Percentiles rank a stretch among this genome's conserved stretches.
Conservation (phyloP, 2,888 invertebrate genomes). For the Cerastoderma edule region DNA sequence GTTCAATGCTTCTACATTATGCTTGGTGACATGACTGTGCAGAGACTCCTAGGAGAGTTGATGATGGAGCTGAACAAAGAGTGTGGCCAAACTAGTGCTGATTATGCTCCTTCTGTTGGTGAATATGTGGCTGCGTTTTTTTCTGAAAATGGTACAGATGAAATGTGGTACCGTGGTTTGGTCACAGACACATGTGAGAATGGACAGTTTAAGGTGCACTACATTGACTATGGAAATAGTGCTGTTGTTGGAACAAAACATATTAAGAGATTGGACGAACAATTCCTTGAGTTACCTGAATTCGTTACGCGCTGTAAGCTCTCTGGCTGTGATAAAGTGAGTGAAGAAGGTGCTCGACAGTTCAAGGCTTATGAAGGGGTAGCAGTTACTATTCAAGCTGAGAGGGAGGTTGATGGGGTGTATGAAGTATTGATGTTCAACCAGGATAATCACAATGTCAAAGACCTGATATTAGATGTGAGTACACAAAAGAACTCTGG, state of each 20-base stretch:
- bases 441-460: conserved; percentile 49
- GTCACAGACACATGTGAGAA: conserved; percentile 59
- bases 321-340: conserved; percentile 28
- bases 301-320: conserved; percentile 65
- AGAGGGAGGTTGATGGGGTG: conserved; percentile 34
- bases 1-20: conserved; percentile 41
- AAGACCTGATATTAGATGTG: conserved; percentile 4
- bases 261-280: conserved; percentile 54
- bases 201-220: conserved; percentile 66
- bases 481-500: not conserved
- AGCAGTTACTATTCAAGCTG: conserved; percentile 34
- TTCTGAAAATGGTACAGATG: conserved; percentile 55
- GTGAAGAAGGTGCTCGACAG: conserved; percentile 25
- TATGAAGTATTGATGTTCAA: conserved; percentile 54
- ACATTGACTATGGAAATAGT: conserved; percentile 81
- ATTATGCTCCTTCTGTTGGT: conserved; percentile 51
- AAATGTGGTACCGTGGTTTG: conserved; percentile 74
- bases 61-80: conserved; percentile 32
- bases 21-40: conserved; percentile 37
- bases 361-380: conserved; percentile 30
- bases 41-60: conserved; percentile 35
- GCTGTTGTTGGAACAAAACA: conserved; percentile 52
- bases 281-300: conserved; percentile 54
- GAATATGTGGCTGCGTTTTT: conserved; percentile 62
- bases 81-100: conserved; percentile 16